Base-by-base conservation (phyloP, 2,888 invertebrate species). In the Rotaria socialis region DNA sequence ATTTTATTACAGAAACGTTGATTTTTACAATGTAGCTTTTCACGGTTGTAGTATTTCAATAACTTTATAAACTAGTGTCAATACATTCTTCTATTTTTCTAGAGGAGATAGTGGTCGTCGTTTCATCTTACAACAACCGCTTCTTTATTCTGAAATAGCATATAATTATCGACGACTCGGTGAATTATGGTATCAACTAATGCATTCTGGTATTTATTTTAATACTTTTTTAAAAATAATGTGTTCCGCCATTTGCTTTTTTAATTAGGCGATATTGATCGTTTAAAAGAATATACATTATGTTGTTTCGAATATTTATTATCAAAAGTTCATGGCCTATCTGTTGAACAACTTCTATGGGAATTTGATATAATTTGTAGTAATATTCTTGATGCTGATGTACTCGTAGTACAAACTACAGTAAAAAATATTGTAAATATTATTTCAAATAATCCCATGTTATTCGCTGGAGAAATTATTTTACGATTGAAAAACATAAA, bases 221-320 rank as follows among this genome's bases (percentile, higher is more conserved):
- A 22, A 24, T 2, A 22, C 22, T 55, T 55, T 5, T 22, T 7
- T 55, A 1, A 4, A 19, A 55, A 11, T 50, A 22, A 22, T 22
- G 7, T 22, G 22, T 55, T 22, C 6, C 19, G 22, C 0, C 22
- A 5, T 19, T 55, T 55, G 19, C 1, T 50, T 55, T 22, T 22
- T 4, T 55, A 22, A 55, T 22, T 89, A 93, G 93, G 93, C 60
- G 95, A 96, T 90, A 94, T 95, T 87, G 93, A 94, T 24, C 94
- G 94, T 89, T 92, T 96, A 88, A 96, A 96, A 91, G 95, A 94
- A 89, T 92, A 95, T 86, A 94, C 95, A 27, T 94, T 96, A 88
- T 96, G 96, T 92, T 95, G 96, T 91, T 96, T 96, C 89, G 96
- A 96, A 91, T 96, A 96, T 91, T 93, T 96, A 87, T 92, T 96